Conservation (phyloP, 2,797 vertebrate genomes). For the Macrochelys suwanniensis region DNA sequence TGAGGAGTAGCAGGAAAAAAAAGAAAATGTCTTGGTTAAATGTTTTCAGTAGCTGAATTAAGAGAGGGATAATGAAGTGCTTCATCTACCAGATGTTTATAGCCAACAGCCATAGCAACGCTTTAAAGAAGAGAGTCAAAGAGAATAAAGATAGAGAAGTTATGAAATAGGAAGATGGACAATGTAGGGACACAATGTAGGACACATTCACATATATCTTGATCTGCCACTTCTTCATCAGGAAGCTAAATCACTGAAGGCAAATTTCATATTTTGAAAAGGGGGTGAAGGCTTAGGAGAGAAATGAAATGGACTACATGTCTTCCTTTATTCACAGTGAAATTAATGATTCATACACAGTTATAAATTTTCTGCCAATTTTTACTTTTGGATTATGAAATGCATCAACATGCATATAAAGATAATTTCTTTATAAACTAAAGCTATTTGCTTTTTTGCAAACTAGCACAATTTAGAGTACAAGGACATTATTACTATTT, state of each 20-base stretch:
- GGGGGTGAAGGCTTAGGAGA: neutral
- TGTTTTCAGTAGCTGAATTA: neutral
- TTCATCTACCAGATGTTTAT: neutral
- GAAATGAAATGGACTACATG: neutral
- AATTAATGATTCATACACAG: neutral
- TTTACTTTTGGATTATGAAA: neutral
- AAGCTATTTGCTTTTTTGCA: neutral
- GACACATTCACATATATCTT: neutral
- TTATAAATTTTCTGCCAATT: neutral
- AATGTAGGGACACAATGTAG: neutral
- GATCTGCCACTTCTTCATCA: neutral
- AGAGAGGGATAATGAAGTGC: neutral
- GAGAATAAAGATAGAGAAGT: neutral
- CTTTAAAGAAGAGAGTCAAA: conserved; percentile 4
- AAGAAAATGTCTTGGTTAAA: neutral
- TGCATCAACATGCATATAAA: neutral
- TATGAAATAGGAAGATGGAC: neutral
- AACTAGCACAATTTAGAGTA: neutral
- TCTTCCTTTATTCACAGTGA: neutral
- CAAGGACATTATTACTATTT: neutral
- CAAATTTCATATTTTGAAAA: neutral
- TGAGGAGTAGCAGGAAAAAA: neutral
- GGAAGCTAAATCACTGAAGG: neutral
- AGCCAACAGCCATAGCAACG: neutral
- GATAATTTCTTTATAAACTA: neutral